A percentile compares a stretch with the other conserved stretches of the same genome.
Conservation (phyloP, 2,113 vertebrate genomes). For the Callorhinus ursinus region DNA sequence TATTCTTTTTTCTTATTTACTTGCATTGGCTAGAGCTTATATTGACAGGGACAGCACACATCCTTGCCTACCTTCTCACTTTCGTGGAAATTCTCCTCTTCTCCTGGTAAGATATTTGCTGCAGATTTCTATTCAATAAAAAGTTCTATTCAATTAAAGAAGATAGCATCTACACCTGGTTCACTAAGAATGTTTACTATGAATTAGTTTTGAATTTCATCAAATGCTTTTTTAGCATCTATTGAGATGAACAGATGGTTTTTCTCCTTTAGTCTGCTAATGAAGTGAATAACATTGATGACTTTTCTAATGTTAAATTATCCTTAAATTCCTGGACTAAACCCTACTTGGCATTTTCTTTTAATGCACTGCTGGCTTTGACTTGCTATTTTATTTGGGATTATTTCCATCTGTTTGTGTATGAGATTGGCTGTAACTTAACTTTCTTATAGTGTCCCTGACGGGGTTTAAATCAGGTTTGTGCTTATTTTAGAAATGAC, state of each 20-base stretch:
- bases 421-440: background rate
- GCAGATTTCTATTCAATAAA: background rate
- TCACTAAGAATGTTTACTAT: background rate
- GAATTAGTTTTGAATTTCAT: background rate
- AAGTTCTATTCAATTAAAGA: background rate
- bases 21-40: background rate
- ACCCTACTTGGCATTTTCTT: conserved; percentile 12
- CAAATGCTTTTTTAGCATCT: background rate
- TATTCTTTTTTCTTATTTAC: background rate
- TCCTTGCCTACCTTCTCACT: background rate
- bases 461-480: background rate
- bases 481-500: background rate
- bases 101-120: background rate
- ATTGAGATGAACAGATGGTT: background rate
- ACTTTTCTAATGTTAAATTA: conserved; percentile 20
- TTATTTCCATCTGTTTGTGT: conserved; percentile 4
- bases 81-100: background rate
- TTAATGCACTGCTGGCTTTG: background rate
- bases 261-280: conserved; percentile 34
- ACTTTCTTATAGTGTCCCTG: background rate
- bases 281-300: conserved; percentile 21
- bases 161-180: background rate
- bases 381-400: conserved; percentile 39
- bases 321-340: conserved; percentile 16
- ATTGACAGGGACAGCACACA: background rate